Conservation (phyloP, 2,113 vertebrate genomes). For the Indicator maculatus region DNA sequence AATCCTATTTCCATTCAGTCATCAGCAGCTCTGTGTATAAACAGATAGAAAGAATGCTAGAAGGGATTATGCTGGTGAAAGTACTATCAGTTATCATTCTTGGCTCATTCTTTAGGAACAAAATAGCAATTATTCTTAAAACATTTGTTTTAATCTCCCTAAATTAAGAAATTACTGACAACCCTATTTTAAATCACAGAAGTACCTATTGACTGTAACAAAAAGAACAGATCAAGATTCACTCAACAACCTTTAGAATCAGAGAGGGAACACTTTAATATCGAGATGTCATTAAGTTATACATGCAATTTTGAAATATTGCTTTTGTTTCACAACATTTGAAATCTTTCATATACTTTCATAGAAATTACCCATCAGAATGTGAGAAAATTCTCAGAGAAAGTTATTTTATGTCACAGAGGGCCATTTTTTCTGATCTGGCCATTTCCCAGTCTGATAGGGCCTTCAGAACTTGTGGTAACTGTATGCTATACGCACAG, state of each 20-base stretch:
- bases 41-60: background rate
- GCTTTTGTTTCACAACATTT: background rate
- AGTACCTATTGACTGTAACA: background rate
- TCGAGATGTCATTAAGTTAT: background rate
- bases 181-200: slow-evolving; percentile 19
- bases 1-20: slow-evolving; percentile 58
- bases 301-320: background rate
- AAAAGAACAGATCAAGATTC: background rate
- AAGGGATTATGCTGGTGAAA: slow-evolving; percentile 11
- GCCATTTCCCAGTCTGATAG: background rate
- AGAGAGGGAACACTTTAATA: background rate
- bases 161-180: background rate
- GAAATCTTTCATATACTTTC: background rate
- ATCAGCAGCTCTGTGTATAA: slow-evolving; percentile 38
- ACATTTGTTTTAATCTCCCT: slow-evolving; percentile 1
- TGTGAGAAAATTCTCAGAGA: background rate
- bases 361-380: background rate
- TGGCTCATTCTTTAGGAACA: slow-evolving; percentile 12
- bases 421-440: background rate
- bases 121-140: background rate
- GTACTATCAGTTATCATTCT: background rate
- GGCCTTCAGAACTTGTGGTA: background rate
- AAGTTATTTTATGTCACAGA: background rate
- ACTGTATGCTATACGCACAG: background rate
- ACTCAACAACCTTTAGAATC: background rate